Conservation (phyloP, 2,888 invertebrate genomes). For the Xestoiulus laeticollis region DNA sequence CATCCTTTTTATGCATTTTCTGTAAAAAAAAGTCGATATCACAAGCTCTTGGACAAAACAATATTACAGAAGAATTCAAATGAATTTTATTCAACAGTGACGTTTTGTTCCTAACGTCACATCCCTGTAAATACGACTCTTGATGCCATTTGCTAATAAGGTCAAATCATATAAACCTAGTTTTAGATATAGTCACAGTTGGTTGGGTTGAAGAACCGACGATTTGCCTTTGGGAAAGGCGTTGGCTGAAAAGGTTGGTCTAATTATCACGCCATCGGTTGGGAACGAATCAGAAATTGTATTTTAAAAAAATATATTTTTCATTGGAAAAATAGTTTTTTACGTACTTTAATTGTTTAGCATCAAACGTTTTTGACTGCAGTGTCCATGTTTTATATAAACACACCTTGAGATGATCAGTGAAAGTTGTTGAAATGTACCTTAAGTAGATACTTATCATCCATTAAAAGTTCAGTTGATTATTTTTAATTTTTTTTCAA, state of each 20-base stretch:
- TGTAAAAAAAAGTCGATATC: not conserved
- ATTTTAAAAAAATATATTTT: not conserved
- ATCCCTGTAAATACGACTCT: not conserved
- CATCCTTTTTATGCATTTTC: not conserved
- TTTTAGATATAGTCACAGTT: not conserved
- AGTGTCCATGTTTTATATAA: not conserved
- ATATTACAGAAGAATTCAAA: not conserved
- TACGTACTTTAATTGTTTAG: not conserved
- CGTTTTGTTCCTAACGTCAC: not conserved
- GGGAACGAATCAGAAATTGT: not conserved
- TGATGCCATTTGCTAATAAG: constrained; percentile 1
- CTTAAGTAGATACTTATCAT: not conserved
- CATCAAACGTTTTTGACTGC: not conserved
- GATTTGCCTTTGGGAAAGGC: not conserved
- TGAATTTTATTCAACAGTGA: not conserved
- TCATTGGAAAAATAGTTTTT: not conserved
- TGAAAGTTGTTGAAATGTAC: not conserved
- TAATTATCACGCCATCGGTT: not conserved
- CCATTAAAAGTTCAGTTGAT: not conserved
- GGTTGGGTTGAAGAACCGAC: constrained; percentile 39
- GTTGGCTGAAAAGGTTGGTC: not conserved
- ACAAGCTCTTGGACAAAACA: not conserved
- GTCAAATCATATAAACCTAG: constrained; percentile 31
- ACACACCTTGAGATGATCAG: not conserved
- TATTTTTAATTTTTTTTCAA: not conserved